Percentiles rank a stretch among this genome's conserved stretches.
phyloP scores from a whole-genome alignment of 2,888 invertebrate genomes.

The Nemurella pictetii region DNA sequence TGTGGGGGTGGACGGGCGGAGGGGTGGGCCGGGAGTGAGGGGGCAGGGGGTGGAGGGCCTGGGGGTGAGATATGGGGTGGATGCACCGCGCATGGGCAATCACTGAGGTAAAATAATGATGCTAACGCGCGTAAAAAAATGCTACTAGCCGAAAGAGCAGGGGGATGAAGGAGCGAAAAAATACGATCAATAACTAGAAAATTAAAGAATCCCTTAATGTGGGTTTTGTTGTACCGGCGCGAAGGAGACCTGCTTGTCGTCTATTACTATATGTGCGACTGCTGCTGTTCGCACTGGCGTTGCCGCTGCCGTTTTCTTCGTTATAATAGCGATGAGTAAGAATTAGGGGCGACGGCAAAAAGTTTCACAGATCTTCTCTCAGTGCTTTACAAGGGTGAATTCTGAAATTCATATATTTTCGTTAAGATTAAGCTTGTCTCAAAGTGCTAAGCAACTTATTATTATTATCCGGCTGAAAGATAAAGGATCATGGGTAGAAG shows the following conservation, averaged over 20 bases:
- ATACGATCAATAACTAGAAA: conserved; percentile 32
- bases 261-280: neutral
- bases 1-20: neutral
- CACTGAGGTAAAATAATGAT: conserved; percentile 32
- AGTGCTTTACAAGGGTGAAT: neutral
- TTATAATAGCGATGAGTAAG: neutral
- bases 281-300: neutral
- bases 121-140: conserved; percentile 31
- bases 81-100: conserved; percentile 27
- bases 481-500: neutral
- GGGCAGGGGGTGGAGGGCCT: neutral
- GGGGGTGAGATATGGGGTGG: conserved; percentile 16
- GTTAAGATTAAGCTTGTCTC: neutral
- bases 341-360: neutral
- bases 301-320: too few relatives aligned
- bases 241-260: neutral
- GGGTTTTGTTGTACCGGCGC: conserved; percentile 19
- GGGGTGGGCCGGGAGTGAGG: neutral
- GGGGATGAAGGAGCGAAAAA: conserved; percentile 29
- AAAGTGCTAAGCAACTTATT: neutral
- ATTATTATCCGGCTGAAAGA: neutral
- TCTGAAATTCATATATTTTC: neutral
- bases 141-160: neutral
- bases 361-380: neutral
- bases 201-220: conserved; percentile 33